Evolutionary conservation across 2,113 vertebrate genomes (phyloP).

Genomic region (Panthera uncia): DNA sequence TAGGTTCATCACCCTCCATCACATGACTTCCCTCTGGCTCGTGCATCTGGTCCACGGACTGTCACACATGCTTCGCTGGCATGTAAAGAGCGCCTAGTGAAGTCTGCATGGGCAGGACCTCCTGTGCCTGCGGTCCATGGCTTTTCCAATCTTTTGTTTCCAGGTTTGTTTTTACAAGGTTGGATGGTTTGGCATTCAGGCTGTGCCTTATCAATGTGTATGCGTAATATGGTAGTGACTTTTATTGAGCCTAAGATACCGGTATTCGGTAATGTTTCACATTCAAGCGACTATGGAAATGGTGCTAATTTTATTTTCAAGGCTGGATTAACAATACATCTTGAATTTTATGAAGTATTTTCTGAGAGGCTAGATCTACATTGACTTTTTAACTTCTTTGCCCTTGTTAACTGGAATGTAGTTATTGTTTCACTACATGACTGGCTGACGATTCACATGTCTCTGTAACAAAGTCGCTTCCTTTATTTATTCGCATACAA

Average conservation of each 20-base stretch:
- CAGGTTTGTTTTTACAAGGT: not conserved
- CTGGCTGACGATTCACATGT: not conserved
- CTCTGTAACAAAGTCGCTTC: not conserved
- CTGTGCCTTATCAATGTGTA: no score
- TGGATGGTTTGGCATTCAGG: not conserved
- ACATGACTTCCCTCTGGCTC: fast-evolving
- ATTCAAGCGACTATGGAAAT: not conserved
- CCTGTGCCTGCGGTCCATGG: fast-evolving
- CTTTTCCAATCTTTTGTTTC: no score
- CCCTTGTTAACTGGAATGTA: not conserved
- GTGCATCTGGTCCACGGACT: fast-evolving
- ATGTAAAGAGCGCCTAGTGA: fast-evolving
- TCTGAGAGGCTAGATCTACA: not conserved
- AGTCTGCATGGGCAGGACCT: fast-evolving
- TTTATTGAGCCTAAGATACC: not conserved
- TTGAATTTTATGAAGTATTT: not conserved
- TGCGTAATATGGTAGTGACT: no score
- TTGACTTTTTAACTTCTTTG: not conserved
- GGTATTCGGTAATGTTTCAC: not conserved
- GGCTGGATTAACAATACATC: not conserved
- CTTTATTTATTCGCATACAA: not conserved
- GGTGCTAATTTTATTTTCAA: not conserved
- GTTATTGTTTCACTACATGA: not conserved
- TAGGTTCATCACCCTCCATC: fast-evolving
- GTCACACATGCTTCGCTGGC: fast-evolving